Percentiles rank a stretch among this genome's conserved stretches.
phyloP scores from a whole-genome alignment of 2,888 invertebrate species.

The Falcaria lacertinaria region DNA sequence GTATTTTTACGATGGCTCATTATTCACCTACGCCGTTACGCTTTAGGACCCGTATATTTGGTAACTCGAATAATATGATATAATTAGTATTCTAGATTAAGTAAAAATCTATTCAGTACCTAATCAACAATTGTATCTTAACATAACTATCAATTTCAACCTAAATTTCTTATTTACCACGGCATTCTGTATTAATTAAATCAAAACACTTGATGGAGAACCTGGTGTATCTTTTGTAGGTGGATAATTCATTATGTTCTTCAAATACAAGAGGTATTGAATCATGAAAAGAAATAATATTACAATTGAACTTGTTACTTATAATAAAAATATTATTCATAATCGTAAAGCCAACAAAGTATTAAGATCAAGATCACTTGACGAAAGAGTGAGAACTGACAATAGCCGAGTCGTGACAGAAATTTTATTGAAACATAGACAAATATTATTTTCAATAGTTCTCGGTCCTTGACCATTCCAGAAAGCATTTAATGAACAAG shows the following conservation, averaged over 20 bases:
- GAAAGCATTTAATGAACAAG: slow-evolving; percentile 52
- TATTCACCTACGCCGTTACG: slow-evolving; percentile 34
- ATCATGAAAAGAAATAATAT: too few relatives aligned
- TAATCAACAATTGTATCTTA: too few relatives aligned
- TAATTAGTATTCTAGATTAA: neutral
- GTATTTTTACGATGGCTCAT: slow-evolving; percentile 49
- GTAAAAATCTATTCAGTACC: too few relatives aligned
- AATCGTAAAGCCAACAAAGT: neutral
- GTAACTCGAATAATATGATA: neutral
- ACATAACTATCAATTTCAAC: too few relatives aligned
- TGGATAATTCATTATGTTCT: too few relatives aligned
- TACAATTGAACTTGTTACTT: too few relatives aligned
- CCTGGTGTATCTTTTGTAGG: too few relatives aligned
- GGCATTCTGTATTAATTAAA: too few relatives aligned
- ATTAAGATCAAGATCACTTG: slow-evolving; percentile 63
- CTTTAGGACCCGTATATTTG: slow-evolving; percentile 7
- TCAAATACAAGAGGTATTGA: too few relatives aligned
- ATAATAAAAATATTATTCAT: too few relatives aligned
- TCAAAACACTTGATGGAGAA: too few relatives aligned
- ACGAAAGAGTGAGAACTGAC: slow-evolving; percentile 39
- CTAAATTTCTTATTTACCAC: too few relatives aligned
- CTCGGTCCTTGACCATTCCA: slow-evolving; percentile 65
- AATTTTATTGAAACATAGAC: slow-evolving; percentile 51
- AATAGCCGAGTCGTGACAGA: slow-evolving; percentile 63
- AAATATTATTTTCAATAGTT: slow-evolving; percentile 52